Base-by-base conservation (phyloP, 2,888 invertebrate genomes). In the Melipona bicolor region DNA sequence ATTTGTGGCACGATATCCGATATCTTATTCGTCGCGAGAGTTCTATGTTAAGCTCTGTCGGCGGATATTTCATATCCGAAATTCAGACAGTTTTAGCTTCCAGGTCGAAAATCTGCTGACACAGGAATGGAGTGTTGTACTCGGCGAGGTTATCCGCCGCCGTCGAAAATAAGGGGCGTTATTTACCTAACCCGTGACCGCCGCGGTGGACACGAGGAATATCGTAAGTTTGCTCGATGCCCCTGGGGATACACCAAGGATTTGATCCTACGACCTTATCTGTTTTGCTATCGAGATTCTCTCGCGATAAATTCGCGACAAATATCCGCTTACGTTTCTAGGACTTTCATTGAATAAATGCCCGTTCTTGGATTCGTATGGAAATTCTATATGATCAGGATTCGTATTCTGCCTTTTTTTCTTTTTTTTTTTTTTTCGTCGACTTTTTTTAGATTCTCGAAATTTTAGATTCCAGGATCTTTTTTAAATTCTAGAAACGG, bases 191-290 rank as follows among this genome's bases (percentile, higher is more conserved):
- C 68, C 67, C 43, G 67, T 77, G 85, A 87, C 78, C 83, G 76
- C 69, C 19, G 71, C 21, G 83, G 68, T 19, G 83, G 83, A 83
- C 72, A 62, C 36, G 19, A 50, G 69, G 78, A 79, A 84, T 86
- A 84, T 88, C 76, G 79, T 79, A 88, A 84, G 84, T 87, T 83
- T 76, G 87, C 64, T 77, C 75, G 62, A 15, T 36, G 81, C 81
- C 81, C 61, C 54, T 50, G 52, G 81, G 82, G 74, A 74, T 71
- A 70, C 77, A 71, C 69, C 78, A 79, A 52, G 32, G 71, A 71
- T 64, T 54, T 75, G 71, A 81, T 83, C 75, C 71, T 62, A 61
- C 76, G 79, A 77, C 81, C 70, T 77, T 73, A 62, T 72, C 70
- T 36, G 50, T 50, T 3, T 59, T 50, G 75, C 43, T 56, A 62